A percentile compares a stretch with the other conserved stretches of the same genome.
These are phyloP conservation scores for Parauchenoglanis ngamensis DNA, from an alignment of 2,797 vertebrate species.

Conservation along the genomic window DNA sequence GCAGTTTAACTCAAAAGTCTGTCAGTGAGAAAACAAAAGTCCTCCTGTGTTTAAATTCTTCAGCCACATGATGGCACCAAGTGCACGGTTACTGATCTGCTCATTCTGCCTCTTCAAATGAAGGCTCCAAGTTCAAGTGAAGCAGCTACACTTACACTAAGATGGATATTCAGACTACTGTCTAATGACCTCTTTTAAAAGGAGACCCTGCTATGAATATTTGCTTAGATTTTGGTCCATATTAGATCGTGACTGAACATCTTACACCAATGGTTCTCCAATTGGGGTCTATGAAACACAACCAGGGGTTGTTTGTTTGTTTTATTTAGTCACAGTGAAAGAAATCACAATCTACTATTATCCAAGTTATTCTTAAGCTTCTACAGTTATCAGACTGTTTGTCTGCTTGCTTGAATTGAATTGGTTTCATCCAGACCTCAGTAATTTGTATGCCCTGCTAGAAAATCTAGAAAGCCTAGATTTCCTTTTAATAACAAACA, in stretches of 20 bases:
- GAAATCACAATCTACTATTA: not conserved
- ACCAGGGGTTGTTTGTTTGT: not conserved
- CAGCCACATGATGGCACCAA: slow-evolving; percentile 33
- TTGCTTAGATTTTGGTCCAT: not conserved
- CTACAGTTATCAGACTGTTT: not conserved
- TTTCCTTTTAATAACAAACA: not conserved
- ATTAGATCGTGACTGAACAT: not conserved
- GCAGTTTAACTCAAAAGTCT: not conserved
- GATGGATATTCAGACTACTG: not conserved
- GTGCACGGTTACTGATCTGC: not conserved
- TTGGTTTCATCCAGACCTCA: not conserved
- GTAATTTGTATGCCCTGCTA: not conserved
- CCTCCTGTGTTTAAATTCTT: not conserved
- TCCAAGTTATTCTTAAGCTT: not conserved
- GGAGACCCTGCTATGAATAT: not conserved
- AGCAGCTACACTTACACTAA: not conserved
- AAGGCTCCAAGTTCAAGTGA: not conserved
- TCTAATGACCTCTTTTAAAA: not conserved
- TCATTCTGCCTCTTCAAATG: too few relatives aligned
- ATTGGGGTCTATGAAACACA: not conserved
- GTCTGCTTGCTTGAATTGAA: not conserved
- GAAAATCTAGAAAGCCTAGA: not conserved
- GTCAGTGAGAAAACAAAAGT: not conserved
- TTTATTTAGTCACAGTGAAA: not conserved
- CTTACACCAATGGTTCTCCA: not conserved